These are phyloP conservation scores for Psilanteris sp. DNA, from an alignment of 1,140 invertebrate genomes.

Conservation along the genomic window DNA sequence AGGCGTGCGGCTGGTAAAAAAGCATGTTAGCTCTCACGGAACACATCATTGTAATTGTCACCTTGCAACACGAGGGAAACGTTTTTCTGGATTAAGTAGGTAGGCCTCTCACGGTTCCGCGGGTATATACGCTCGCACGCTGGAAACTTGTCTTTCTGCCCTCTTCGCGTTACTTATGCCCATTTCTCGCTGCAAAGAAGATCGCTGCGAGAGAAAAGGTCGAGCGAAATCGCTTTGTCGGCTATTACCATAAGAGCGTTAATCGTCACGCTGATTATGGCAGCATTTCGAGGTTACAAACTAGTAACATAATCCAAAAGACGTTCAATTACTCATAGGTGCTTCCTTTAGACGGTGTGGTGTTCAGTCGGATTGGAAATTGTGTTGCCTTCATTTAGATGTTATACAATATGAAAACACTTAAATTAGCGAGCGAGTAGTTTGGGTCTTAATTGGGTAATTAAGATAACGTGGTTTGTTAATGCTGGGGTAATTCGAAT, in stretches of 20 bases:
- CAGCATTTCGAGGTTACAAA: slow-evolving; percentile 50
- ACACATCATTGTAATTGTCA: slow-evolving; percentile 61
- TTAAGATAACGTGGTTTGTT: too few species aligned
- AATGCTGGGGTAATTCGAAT: too few species aligned
- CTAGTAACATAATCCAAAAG: slow-evolving; percentile 49
- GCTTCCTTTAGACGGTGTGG: too few species aligned
- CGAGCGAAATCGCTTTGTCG: slow-evolving; percentile 61
- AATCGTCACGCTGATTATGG: slow-evolving; percentile 58
- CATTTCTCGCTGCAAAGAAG: slow-evolving; percentile 60
- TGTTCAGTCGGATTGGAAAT: too few species aligned
- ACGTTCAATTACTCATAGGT: background rate
- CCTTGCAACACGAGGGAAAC: slow-evolving; percentile 49
- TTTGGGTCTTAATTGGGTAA: too few species aligned
- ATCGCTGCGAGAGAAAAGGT: slow-evolving; percentile 63
- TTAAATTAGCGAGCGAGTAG: too few species aligned
- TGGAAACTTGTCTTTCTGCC: slow-evolving; percentile 58
- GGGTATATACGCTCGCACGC: slow-evolving; percentile 61
- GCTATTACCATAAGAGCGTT: slow-evolving; percentile 59
- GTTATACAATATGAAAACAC: too few species aligned
- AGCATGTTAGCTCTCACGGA: slow-evolving; percentile 50
- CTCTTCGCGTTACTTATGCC: slow-evolving; percentile 60
- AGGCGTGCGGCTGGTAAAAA: slow-evolving; percentile 21
- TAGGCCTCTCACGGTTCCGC: slow-evolving; percentile 63
- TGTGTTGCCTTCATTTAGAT: too few species aligned
- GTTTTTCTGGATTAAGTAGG: slow-evolving; percentile 64